These are phyloP conservation scores for Ciconia maguari DNA, from an alignment of 2,113 vertebrate genomes.

Conservation along the genomic window DNA sequence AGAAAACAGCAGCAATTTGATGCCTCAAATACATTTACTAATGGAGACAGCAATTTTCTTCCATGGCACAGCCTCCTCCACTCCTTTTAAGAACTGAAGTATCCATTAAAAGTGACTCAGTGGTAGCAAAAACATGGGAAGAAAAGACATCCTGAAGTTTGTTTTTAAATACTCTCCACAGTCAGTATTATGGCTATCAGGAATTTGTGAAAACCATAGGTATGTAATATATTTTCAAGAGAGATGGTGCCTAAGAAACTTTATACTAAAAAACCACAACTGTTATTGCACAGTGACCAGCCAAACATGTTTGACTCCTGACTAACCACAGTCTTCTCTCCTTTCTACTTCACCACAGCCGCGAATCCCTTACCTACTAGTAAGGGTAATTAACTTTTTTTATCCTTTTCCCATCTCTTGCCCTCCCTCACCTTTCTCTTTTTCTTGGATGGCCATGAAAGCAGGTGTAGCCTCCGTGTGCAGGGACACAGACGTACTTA, in stretches of 20 bases:
- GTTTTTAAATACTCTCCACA: background rate
- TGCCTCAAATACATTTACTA: background rate
- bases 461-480: background rate
- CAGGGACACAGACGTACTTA: background rate
- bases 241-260: background rate
- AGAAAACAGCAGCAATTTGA: background rate
- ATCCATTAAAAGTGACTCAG: constrained; percentile 8
- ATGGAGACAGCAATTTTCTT: constrained; percentile 15
- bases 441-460: background rate
- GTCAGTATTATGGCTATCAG: background rate
- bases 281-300: background rate
- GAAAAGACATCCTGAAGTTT: constrained; percentile 6
- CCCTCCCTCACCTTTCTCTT: background rate
- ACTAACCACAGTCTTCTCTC: background rate
- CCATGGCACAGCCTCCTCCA: background rate
- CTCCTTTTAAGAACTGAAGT: constrained; percentile 17
- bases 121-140: background rate
- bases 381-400: background rate
- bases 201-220: constrained; percentile 9
- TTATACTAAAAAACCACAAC: background rate
- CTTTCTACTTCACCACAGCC: background rate
- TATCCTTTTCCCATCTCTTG: background rate
- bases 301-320: background rate
- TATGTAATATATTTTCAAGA: background rate
- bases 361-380: background rate